These are phyloP conservation scores for Ecliptopera silaceata DNA, from an alignment of 2,888 invertebrate species.

Conservation along the genomic window DNA sequence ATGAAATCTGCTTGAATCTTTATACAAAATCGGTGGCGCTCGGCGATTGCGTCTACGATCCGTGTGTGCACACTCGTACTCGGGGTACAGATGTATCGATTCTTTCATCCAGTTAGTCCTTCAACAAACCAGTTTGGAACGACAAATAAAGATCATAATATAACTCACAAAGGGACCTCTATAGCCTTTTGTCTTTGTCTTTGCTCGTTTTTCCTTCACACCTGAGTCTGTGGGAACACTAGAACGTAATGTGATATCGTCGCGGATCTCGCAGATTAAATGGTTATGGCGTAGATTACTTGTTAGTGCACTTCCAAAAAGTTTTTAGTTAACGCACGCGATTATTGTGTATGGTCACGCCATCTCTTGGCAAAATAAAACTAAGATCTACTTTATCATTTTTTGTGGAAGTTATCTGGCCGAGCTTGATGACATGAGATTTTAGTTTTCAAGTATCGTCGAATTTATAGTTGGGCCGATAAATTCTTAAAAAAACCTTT, in stretches of 20 bases:
- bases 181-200: conserved; percentile 34
- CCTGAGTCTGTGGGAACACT: conserved; percentile 64
- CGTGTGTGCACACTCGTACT: no score
- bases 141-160: conserved; percentile 34
- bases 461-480: no score
- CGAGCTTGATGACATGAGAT: background rate
- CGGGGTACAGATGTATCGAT: conserved; percentile 9
- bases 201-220: conserved; percentile 74
- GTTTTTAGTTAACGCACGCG: conserved; percentile 19
- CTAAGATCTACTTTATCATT: background rate
- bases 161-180: conserved; percentile 30
- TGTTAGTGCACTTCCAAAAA: conserved; percentile 7
- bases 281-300: conserved; percentile 10
- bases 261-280: conserved; percentile 11
- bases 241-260: conserved; percentile 63
- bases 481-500: no score
- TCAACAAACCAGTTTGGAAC: conserved; percentile 17
- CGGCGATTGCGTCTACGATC: no score
- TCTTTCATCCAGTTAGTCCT: conserved; percentile 1
- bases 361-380: conserved; percentile 16
- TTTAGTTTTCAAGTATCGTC: background rate
- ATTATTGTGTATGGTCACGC: conserved; percentile 10
- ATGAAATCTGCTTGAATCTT: no score
- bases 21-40: no score
- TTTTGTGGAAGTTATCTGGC: background rate